A percentile compares a stretch with the other conserved stretches of the same genome.
Evolutionary conservation across 2,113 vertebrate species (phyloP).

Genomic region (Daboia siamensis): DNA sequence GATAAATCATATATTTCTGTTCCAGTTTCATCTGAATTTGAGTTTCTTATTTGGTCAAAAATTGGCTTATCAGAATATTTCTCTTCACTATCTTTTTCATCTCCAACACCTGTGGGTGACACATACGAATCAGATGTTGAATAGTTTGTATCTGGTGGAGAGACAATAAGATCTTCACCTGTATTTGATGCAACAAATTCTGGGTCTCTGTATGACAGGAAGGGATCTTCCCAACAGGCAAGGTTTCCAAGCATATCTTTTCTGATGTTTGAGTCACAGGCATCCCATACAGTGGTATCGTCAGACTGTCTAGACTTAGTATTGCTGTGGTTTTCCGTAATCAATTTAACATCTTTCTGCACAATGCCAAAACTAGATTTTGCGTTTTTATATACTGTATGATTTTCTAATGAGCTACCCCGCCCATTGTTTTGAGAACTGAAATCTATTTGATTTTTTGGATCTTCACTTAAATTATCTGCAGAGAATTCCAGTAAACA

Average conservation of each 20-base stretch:
- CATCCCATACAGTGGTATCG: slow-evolving; percentile 60
- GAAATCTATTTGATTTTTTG: slow-evolving; percentile 27
- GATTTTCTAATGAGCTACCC: slow-evolving; percentile 28
- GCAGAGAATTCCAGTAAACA: slow-evolving; percentile 48
- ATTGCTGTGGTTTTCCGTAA: slow-evolving; percentile 19
- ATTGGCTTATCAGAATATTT: slow-evolving; percentile 40
- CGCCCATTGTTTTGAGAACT: slow-evolving; percentile 50
- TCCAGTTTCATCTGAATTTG: slow-evolving; percentile 1
- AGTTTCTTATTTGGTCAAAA: slow-evolving; percentile 30
- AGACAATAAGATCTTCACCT: slow-evolving; percentile 66
- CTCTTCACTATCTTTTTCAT: slow-evolving; percentile 63
- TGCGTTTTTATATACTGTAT: slow-evolving; percentile 36
- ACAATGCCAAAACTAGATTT: slow-evolving; percentile 43
- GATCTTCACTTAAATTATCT: slow-evolving; percentile 34
- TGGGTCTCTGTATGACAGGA: slow-evolving; percentile 66
- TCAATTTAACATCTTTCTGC: slow-evolving; percentile 47
- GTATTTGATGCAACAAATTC: slow-evolving; percentile 63
- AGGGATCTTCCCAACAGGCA: slow-evolving; percentile 71
- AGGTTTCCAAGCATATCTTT: slow-evolving; percentile 58
- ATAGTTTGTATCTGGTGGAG: slow-evolving; percentile 76
- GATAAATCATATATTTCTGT: slow-evolving; percentile 15
- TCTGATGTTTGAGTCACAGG: slow-evolving; percentile 60
- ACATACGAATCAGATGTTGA: slow-evolving; percentile 77
- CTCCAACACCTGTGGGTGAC: slow-evolving; percentile 69
- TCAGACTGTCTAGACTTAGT: slow-evolving; percentile 46